Evolutionary conservation across 1,140 invertebrate genomes (phyloP).

Genomic region (Eupristina koningsbergeri): DNA sequence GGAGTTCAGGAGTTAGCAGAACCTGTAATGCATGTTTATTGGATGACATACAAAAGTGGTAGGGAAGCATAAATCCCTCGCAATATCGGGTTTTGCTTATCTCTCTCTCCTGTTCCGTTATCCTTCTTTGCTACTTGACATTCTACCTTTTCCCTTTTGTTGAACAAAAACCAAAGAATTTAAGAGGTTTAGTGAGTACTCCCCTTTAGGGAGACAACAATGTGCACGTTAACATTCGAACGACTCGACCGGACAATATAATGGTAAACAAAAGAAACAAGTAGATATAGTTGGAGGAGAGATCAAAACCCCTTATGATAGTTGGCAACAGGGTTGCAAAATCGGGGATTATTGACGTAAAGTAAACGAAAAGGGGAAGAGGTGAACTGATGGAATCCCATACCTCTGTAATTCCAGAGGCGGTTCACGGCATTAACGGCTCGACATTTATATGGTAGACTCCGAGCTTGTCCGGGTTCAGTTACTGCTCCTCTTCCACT

Average conservation of each 20-base stretch:
- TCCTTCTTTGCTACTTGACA: background rate
- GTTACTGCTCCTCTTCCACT: background rate
- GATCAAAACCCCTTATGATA: too few species aligned
- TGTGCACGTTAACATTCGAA: background rate
- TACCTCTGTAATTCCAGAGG: conserved; percentile 52
- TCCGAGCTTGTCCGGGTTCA: background rate
- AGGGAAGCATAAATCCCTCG: conserved; percentile 68
- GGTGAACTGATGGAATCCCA: conserved; percentile 38
- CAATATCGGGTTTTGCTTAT: background rate
- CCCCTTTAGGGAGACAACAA: background rate
- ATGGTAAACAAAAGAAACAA: conserved; percentile 72
- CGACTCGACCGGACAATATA: conserved; percentile 64
- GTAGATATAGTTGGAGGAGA: conserved; percentile 60
- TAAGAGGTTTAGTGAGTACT: too few species aligned
- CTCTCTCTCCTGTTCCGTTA: background rate
- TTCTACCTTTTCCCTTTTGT: background rate
- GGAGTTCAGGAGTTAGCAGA: conserved; percentile 61
- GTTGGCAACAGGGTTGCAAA: conserved; percentile 49
- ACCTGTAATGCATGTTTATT: conserved; percentile 60
- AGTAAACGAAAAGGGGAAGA: conserved; percentile 50
- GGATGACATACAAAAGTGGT: conserved; percentile 73
- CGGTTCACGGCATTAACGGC: conserved; percentile 59
- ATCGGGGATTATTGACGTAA: conserved; percentile 56
- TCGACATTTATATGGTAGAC: conserved; percentile 45
- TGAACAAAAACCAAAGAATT: too few species aligned